phyloP scores from a whole-genome alignment of 1,140 invertebrate species.

The Aporrectodea caliginosa region DNA sequence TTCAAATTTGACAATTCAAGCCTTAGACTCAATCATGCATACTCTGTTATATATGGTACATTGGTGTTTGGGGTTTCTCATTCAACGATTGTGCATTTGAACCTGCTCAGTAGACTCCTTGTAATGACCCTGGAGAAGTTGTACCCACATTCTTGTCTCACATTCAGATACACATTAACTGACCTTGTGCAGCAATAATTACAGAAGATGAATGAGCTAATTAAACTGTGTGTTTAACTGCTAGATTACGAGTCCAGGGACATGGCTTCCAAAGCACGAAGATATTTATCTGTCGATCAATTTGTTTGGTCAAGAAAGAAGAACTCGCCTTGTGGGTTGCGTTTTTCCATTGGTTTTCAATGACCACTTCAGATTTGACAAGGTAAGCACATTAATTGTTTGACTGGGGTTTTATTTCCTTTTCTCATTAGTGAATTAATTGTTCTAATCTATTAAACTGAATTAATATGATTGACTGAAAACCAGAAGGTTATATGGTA shows the following conservation, averaged over 20 bases:
- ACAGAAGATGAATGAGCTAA: no score
- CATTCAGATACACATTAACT: neutral
- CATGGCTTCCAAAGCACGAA: slow-evolving; percentile 14
- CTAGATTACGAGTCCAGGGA: slow-evolving; percentile 15
- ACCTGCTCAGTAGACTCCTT: neutral
- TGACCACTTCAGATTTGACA: slow-evolving; percentile 12
- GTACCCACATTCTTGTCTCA: neutral
- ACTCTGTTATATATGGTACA: no score
- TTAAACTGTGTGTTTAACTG: neutral
- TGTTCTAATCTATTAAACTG: no score
- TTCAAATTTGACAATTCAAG: no score
- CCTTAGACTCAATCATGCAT: no score
- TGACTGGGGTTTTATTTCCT: neutral
- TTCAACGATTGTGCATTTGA: neutral
- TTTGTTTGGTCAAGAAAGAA: slow-evolving; percentile 22
- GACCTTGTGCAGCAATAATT: neutral
- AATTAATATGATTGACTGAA: no score
- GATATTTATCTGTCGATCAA: slow-evolving; percentile 14
- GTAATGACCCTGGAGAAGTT: neutral
- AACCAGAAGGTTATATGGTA: neutral
- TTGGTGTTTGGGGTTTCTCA: no score
- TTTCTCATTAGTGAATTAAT: no score
- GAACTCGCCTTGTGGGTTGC: slow-evolving; percentile 6
- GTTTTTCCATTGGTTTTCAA: slow-evolving; percentile 20
- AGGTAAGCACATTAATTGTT: neutral